Percentiles rank a stretch among this genome's conserved stretches.
These are phyloP conservation scores for Heliocidaris erythrogramma DNA, from an alignment of 35 echinoderm and acorn worm species.

Conservation along the genomic window DNA sequence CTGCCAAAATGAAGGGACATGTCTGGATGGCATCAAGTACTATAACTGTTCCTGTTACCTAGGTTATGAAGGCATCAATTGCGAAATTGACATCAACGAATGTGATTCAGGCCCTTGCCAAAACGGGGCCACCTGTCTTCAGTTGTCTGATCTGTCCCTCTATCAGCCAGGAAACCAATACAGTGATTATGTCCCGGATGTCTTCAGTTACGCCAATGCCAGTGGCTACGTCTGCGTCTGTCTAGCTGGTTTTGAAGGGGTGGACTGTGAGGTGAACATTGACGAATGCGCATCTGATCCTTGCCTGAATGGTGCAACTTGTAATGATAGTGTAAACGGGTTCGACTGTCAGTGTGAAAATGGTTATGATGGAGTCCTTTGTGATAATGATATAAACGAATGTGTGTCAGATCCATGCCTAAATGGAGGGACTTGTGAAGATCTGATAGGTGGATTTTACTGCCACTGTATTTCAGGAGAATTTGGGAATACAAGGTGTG, in stretches of 20 bases:
- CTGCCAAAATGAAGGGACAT: slow-evolving; percentile 68
- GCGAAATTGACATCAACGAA: slow-evolving; percentile 70
- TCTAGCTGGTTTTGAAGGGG: slow-evolving; percentile 59
- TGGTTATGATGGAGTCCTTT: slow-evolving; percentile 57
- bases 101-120: slow-evolving; percentile 59
- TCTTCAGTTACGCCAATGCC: slow-evolving; percentile 64
- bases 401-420: slow-evolving; percentile 67
- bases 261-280: slow-evolving; percentile 62
- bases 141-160: slow-evolving; percentile 59
- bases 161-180: slow-evolving; percentile 44
- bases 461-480: slow-evolving; percentile 58
- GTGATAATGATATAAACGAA: slow-evolving; percentile 66
- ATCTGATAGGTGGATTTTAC: slow-evolving; percentile 53
- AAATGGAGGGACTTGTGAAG: slow-evolving; percentile 67
- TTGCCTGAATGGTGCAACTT: slow-evolving; percentile 69
- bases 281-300: slow-evolving; percentile 69
- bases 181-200: slow-evolving; percentile 46
- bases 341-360: slow-evolving; percentile 58
- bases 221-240: slow-evolving; percentile 71
- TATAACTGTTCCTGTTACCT: slow-evolving; percentile 69
- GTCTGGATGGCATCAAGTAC: slow-evolving; percentile 64
- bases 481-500: slow-evolving; percentile 62
- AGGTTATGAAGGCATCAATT: slow-evolving; percentile 71
- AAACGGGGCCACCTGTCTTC: slow-evolving; percentile 58
- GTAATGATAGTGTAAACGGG: slow-evolving; percentile 55